Conservation (phyloP, 1,140 invertebrate species). For the Drosophila sulfurigaster region DNA sequence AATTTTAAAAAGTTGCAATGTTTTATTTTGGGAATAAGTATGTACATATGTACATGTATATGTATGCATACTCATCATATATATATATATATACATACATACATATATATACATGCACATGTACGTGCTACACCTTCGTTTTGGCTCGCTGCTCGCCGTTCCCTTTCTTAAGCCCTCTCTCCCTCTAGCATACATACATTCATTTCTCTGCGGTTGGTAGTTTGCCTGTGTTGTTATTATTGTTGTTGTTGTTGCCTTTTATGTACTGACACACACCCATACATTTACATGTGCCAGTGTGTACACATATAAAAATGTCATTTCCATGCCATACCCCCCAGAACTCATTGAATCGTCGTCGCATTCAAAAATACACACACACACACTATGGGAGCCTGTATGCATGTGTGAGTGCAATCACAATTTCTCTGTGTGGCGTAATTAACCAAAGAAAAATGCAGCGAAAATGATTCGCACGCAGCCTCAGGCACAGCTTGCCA, state of each 20-base stretch:
- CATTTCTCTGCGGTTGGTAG: constrained; percentile 20
- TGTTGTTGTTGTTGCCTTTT: constrained; percentile 3
- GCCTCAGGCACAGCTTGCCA: constrained; percentile 34
- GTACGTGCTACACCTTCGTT: constrained; percentile 73
- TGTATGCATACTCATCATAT: constrained; percentile 4
- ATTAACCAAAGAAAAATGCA: constrained; percentile 68
- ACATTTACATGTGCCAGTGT: background rate
- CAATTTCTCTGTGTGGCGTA: constrained; percentile 60
- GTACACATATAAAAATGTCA: constrained; percentile 59
- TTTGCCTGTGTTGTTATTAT: constrained; percentile 24
- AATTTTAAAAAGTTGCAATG: constrained; percentile 67
- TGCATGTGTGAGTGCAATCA: constrained; percentile 21
- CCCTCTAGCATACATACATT: constrained; percentile 12
- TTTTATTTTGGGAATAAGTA: constrained; percentile 71
- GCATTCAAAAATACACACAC: constrained; percentile 5
- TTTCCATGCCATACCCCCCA: constrained; percentile 49
- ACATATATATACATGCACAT: constrained; percentile 14
- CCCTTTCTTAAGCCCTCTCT: constrained; percentile 1
- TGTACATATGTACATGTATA: constrained; percentile 18
- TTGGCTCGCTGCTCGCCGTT: constrained; percentile 45
- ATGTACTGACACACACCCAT: background rate
- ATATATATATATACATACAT: constrained; percentile 13
- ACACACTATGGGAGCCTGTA: background rate
- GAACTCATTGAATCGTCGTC: background rate
- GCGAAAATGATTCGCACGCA: constrained; percentile 57